Evolutionary conservation across 1,140 invertebrate genomes (phyloP).

Genomic region (Gryon sp.): DNA sequence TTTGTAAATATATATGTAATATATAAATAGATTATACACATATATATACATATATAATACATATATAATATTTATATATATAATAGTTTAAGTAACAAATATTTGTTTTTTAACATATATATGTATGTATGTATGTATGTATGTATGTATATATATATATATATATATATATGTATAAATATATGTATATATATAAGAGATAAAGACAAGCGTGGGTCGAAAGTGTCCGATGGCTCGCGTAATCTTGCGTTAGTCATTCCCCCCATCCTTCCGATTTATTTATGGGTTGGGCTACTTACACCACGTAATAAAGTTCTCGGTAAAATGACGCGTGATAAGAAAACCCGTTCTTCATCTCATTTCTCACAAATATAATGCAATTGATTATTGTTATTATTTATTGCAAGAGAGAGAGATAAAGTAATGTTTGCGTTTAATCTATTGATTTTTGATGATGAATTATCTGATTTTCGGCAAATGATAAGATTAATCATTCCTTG

Average conservation of each 20-base stretch:
- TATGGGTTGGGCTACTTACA: conserved; percentile 74
- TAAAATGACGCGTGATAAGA: conserved; percentile 76
- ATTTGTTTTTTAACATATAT: too few relatives aligned
- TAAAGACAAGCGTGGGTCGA: conserved; percentile 71
- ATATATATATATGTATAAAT: conserved; percentile 8
- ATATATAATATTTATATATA: too few relatives aligned
- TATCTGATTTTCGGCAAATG: too few relatives aligned
- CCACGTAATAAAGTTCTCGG: conserved; percentile 74
- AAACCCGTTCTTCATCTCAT: conserved; percentile 61
- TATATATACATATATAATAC: too few relatives aligned
- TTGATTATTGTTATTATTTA: too few relatives aligned
- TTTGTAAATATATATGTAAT: too few relatives aligned
- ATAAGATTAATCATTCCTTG: too few relatives aligned
- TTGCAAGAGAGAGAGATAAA: too few relatives aligned
- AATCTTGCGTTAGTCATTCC: conserved; percentile 74
- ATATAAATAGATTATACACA: too few relatives aligned
- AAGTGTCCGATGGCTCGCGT: conserved; percentile 71
- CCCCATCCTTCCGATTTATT: conserved; percentile 71
- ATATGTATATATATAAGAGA: conserved; percentile 41
- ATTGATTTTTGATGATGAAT: too few relatives aligned
- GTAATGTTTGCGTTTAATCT: too few relatives aligned
- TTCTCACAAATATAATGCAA: conserved; percentile 52
- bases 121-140: conserved; percentile 2
- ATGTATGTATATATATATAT: conserved; percentile 15
- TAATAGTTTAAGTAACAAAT: too few relatives aligned